Conservation (phyloP, 2,113 vertebrate genomes). For the Antechinus flavipes region DNA sequence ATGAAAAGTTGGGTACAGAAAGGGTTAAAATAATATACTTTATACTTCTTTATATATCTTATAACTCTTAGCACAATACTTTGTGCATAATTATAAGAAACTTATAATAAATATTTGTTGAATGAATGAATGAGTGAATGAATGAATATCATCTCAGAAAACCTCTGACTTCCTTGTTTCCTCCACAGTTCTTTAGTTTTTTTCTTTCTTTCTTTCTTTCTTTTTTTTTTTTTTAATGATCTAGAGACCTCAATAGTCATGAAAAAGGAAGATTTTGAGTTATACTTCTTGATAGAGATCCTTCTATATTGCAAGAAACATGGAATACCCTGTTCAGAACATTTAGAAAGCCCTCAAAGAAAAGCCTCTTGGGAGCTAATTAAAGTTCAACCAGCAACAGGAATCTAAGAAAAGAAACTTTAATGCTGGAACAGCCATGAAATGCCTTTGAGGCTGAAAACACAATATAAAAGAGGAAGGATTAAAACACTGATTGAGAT, state of each 20-base stretch:
- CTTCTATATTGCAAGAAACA: slow-evolving; percentile 60
- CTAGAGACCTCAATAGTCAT: slow-evolving; percentile 2
- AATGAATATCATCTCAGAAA: slow-evolving; percentile 22
- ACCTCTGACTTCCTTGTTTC: slow-evolving; percentile 48
- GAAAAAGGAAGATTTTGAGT: slow-evolving; percentile 40
- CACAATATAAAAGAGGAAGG: background rate
- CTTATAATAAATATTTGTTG: slow-evolving; percentile 18
- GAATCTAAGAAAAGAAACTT: slow-evolving; percentile 42
- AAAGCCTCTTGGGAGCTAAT: slow-evolving; percentile 72
- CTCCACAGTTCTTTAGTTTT: background rate
- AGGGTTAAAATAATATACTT: background rate
- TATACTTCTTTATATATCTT: background rate
- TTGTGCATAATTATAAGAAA: slow-evolving; percentile 17
- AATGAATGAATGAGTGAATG: slow-evolving; percentile 41
- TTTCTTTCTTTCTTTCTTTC: background rate
- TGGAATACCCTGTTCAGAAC: slow-evolving; percentile 50
- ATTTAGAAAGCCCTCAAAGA: slow-evolving; percentile 68
- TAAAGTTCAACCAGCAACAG: slow-evolving; percentile 69
- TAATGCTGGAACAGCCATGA: slow-evolving; percentile 7
- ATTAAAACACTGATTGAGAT: slow-evolving; percentile 12
- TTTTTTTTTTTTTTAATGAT: slow-evolving; percentile 29
- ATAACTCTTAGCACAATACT: background rate
- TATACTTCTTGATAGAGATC: slow-evolving; percentile 40
- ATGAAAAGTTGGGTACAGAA: background rate
- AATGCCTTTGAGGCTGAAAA: slow-evolving; percentile 9